These are phyloP conservation scores for Brachyalestes nurse DNA, from an alignment of 2,797 vertebrate genomes.

Conservation along the genomic window DNA sequence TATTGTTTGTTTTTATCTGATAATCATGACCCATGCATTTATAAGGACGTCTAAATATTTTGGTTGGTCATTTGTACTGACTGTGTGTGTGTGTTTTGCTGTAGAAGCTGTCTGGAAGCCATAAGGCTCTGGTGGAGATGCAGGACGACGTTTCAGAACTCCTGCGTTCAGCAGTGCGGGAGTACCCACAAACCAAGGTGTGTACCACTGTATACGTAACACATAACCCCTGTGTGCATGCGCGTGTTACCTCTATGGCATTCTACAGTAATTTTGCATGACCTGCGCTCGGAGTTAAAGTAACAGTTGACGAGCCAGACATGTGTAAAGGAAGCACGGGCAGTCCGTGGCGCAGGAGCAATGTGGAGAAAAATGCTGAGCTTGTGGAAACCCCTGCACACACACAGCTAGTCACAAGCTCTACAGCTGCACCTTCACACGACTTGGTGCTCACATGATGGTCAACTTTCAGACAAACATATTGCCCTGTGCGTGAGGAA, in stretches of 20 bases:
- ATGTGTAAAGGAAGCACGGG: slow-evolving; percentile 38
- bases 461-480: slow-evolving; percentile 22
- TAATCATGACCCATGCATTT: no score
- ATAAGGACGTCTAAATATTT: neutral
- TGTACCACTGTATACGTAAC: slow-evolving; percentile 16
- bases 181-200: slow-evolving; percentile 89
- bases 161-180: slow-evolving; percentile 83
- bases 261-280: slow-evolving; percentile 63
- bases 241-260: slow-evolving; percentile 50
- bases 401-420: slow-evolving; percentile 41
- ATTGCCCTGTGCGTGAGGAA: neutral
- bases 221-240: neutral
- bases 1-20: no score
- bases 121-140: slow-evolving; percentile 98
- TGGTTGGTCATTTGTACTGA: neutral
- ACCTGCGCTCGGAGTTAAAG: slow-evolving; percentile 67
- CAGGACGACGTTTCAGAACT: slow-evolving; percentile 91
- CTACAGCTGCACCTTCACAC: slow-evolving; percentile 40
- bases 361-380: slow-evolving; percentile 70
- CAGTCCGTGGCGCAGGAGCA: neutral
- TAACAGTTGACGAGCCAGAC: slow-evolving; percentile 64
- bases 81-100: slow-evolving; percentile 49
- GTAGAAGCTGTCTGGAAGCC: slow-evolving; percentile 94
- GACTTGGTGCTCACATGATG: slow-evolving; percentile 31
- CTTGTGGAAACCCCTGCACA: slow-evolving; percentile 58